phyloP scores from a whole-genome alignment of 2,888 invertebrate species.

The Clepsis dumicolana region DNA sequence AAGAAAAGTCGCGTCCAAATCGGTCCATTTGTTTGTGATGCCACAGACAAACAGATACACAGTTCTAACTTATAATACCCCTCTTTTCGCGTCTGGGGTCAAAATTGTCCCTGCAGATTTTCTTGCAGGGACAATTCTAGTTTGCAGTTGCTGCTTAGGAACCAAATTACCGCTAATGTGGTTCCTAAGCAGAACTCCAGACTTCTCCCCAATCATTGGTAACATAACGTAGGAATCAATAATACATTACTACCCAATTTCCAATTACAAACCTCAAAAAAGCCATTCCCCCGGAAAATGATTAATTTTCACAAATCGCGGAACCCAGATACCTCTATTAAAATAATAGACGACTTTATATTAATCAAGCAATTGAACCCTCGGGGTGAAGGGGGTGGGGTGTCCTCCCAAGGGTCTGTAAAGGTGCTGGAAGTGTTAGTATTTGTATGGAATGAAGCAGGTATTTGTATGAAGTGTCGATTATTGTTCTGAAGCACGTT shows the following conservation, averaged over 20 bases:
- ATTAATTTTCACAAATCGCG: slow-evolving; percentile 62
- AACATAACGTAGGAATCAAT: not conserved
- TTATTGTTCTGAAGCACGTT: slow-evolving; percentile 7
- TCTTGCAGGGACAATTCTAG: no score
- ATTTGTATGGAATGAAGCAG: slow-evolving; percentile 9
- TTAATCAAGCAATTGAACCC: slow-evolving; percentile 65
- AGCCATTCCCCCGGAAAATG: slow-evolving; percentile 24
- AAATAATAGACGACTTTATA: slow-evolving; percentile 67
- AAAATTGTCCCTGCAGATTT: no score
- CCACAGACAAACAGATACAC: no score
- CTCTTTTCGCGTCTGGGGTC: no score
- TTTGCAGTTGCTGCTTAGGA: no score
- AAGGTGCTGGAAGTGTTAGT: slow-evolving; percentile 9
- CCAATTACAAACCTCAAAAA: slow-evolving; percentile 16
- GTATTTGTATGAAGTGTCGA: slow-evolving; percentile 20
- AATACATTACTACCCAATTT: not conserved
- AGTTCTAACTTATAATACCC: no score
- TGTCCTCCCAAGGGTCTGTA: slow-evolving; percentile 17
- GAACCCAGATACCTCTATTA: slow-evolving; percentile 63
- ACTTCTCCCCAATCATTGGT: no score
- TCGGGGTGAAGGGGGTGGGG: slow-evolving; percentile 45
- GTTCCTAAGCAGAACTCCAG: no score
- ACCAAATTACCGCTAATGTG: no score
- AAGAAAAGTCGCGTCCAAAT: no score
- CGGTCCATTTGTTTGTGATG: no score